Conservation (phyloP, 1,140 invertebrate species). For the Hirudo medicinalis region DNA sequence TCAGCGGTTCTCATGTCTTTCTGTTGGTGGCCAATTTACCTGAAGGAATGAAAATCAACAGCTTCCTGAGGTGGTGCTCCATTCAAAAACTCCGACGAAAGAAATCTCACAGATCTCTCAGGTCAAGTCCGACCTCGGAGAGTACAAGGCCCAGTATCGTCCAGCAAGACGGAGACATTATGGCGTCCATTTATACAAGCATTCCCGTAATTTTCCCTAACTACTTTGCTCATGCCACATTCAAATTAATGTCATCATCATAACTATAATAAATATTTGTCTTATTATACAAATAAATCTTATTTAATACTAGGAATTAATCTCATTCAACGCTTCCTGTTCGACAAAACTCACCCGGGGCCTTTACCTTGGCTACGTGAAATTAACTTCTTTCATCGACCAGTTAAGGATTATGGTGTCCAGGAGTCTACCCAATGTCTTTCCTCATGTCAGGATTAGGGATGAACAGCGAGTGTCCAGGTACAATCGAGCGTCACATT, state of each 20-base stretch:
- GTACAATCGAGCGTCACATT: background rate
- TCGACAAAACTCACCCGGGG: background rate
- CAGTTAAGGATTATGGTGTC: slow-evolving; percentile 2
- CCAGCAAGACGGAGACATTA: background rate
- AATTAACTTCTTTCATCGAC: slow-evolving; percentile 1
- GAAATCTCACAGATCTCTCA: no score
- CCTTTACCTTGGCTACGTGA: slow-evolving; percentile 7
- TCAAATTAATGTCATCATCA: no score
- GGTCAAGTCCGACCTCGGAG: no score
- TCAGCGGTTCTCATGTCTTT: slow-evolving; percentile 5
- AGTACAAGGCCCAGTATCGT: background rate
- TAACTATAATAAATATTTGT: no score
- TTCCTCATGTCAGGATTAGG: background rate
- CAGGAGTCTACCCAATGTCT: slow-evolving; percentile 2
- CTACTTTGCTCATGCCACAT: no score
- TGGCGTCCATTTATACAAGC: background rate
- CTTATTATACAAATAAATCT: no score
- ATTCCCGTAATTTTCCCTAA: background rate
- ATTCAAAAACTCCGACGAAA: background rate
- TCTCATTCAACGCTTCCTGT: slow-evolving; percentile 8
- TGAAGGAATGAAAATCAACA: background rate
- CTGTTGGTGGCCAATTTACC: background rate
- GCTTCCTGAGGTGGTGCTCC: background rate
- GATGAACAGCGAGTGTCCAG: background rate
- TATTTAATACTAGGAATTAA: background rate